Base-by-base conservation (phyloP, 2,888 invertebrate genomes). In the Tinea pellionella region DNA sequence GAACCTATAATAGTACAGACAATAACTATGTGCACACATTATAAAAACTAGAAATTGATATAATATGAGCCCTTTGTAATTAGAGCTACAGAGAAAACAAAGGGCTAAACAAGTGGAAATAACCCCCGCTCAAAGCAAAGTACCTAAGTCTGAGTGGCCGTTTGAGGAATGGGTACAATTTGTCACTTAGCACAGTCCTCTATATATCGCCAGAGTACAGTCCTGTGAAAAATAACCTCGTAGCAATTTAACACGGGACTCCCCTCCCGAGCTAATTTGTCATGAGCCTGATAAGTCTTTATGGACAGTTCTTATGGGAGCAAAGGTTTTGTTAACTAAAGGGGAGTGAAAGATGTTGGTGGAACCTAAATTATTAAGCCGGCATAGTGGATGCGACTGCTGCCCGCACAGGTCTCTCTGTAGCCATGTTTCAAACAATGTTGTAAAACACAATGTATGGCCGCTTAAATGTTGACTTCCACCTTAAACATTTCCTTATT, bases 201-300 rank as follows among this genome's bases (percentile, higher is more conserved):
- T n/a, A n/a, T 55, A 57, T 57, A 57, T 57, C 57, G 30, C 19
- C 32, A 32, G 16, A 16, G 15, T 3, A 15, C 30, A 32, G 57
- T 15, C 32, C 57, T 30, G 57, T 32, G 57, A 57, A 57, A 57
- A 57, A 57, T 57, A 32, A 18, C 32, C 57, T n/a, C 15, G 29
- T 32, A n/a, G 32, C 32, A 29, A 57, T 57, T 57, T 57, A 57
- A 57, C 57, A 57, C 57, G 32, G 57, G 13, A 8, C 57, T 57
- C 57, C 57, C 57, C 30, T 57, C 32, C 24, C 24, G 55, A 57
- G 57, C 57, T 57, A 57, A 57, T 57, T 57, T 57, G 57, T 57
- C 57, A 57, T 30, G 32, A 19, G n/a, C 19, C 15, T 13, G 57
- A 57, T 57, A 57, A 57, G 57, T 57, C 29, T 30, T n/a, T 13